Conservation (phyloP, 2,113 vertebrate genomes). For the Trogon surrucura region DNA sequence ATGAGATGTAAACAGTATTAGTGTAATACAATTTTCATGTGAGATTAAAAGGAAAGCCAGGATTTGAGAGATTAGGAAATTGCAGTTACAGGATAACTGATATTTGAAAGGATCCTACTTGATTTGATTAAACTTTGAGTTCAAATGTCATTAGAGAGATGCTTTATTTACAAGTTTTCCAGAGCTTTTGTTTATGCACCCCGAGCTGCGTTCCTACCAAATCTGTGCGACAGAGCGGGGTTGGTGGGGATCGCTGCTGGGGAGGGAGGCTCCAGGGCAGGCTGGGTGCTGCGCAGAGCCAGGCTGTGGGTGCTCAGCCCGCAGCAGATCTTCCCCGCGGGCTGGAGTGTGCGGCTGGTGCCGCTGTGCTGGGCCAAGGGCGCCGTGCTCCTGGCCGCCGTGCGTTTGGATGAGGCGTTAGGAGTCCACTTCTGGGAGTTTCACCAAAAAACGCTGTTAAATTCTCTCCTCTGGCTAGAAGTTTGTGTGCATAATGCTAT, state of each 20-base stretch:
- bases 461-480: neutral
- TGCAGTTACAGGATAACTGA: constrained; percentile 75
- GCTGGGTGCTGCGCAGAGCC: neutral
- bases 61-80: constrained; percentile 75
- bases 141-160: constrained; percentile 71
- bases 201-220: neutral
- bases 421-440: neutral
- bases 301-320: rapidly evolving
- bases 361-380: rapidly evolving
- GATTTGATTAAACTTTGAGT: constrained; percentile 75
- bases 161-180: constrained; percentile 55
- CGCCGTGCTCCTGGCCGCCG: rapidly evolving
- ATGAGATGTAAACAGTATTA: constrained; percentile 70
- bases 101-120: constrained; percentile 70
- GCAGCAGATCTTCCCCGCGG: no score
- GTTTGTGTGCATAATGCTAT: neutral
- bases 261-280: neutral
- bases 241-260: rapidly evolving
- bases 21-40: constrained; percentile 75
- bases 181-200: constrained; percentile 3
- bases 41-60: constrained; percentile 75
- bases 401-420: neutral
- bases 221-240: neutral
- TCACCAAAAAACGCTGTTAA: neutral
- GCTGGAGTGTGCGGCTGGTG: rapidly evolving